phyloP scores from a whole-genome alignment of 2,797 vertebrate genomes.

The Pseudomugil gertrudae region DNA sequence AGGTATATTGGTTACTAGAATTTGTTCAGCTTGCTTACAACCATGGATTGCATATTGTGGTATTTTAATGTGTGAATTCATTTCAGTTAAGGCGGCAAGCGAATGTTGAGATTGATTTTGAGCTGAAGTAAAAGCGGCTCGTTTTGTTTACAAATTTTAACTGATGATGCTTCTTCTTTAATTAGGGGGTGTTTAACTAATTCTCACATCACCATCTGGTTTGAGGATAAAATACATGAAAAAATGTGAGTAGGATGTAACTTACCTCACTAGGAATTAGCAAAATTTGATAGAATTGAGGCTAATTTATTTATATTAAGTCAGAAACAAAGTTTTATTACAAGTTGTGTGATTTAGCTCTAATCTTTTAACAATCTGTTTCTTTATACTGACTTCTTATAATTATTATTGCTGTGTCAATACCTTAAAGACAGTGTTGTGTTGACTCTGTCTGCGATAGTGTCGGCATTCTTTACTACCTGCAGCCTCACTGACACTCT shows the following conservation, averaged over 20 bases:
- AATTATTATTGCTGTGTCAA: constrained; percentile 12
- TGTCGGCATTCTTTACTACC: constrained; percentile 52
- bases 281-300: constrained; percentile 11
- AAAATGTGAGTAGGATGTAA: constrained; percentile 34
- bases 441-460: constrained; percentile 13
- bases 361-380: constrained; percentile 18
- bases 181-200: constrained; percentile 71
- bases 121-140: constrained; percentile 21
- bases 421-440: background rate
- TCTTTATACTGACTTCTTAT: background rate
- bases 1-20: background rate
- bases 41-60: background rate
- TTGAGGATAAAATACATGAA: constrained; percentile 66
- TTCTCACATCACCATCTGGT: constrained; percentile 74
- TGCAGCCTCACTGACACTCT: constrained; percentile 55
- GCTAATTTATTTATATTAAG: constrained; percentile 29
- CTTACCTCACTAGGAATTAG: constrained; percentile 15
- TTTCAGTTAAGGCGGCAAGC: background rate
- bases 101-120: constrained; percentile 37
- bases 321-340: constrained; percentile 11
- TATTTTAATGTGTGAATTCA: background rate
- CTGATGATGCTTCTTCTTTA: constrained; percentile 62
- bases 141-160: constrained; percentile 47
- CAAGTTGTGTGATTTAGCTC: constrained; percentile 12
- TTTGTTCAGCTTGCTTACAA: constrained; percentile 3